Conservation (phyloP, 1,140 invertebrate genomes). For the Achatina immaculata region DNA sequence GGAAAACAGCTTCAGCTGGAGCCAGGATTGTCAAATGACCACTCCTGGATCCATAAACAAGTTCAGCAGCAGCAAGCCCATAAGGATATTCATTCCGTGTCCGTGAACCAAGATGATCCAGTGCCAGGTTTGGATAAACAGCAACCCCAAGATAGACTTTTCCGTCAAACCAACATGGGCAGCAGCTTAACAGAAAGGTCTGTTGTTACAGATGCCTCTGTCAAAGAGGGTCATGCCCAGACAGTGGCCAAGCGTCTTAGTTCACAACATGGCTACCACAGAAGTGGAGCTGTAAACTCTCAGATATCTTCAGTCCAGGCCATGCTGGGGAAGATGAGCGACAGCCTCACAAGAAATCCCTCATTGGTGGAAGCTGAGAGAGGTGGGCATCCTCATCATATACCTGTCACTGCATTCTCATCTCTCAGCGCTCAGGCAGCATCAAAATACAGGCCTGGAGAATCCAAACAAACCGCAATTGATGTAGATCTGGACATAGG, state of each 20-base stretch:
- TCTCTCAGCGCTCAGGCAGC: background rate
- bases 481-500: conserved; percentile 35
- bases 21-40: background rate
- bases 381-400: background rate
- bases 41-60: background rate
- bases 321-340: background rate
- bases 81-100: background rate
- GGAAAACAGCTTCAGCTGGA: conserved; percentile 4
- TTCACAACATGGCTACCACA: background rate
- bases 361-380: background rate
- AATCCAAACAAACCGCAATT: conserved; percentile 36
- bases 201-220: background rate
- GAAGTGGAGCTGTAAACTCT: background rate
- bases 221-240: conserved; percentile 17
- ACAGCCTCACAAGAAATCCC: conserved; percentile 2
- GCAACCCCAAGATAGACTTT: conserved; percentile 16
- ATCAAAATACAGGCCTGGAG: conserved; percentile 20
- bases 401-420: background rate
- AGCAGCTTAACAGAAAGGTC: background rate
- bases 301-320: conserved; percentile 11
- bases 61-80: background rate
- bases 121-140: conserved; percentile 12
- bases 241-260: background rate
- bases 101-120: background rate
- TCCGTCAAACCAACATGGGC: conserved; percentile 3